Evolutionary conservation across 2,113 vertebrate genomes (phyloP).

Genomic region (Phalacrocorax aristotelis): DNA sequence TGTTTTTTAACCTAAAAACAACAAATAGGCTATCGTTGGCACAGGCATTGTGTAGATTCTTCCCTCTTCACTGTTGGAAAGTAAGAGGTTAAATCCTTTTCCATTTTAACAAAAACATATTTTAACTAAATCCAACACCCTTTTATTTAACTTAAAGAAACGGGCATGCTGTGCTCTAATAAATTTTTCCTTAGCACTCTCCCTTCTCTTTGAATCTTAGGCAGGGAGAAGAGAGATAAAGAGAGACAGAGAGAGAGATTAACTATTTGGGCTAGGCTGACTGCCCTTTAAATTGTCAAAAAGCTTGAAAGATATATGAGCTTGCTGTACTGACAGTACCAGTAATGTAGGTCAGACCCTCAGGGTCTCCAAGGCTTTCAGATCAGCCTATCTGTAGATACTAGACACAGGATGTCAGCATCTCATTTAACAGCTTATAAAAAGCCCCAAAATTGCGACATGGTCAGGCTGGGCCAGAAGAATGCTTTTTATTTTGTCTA

Average conservation of each 20-base stretch:
- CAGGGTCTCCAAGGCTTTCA: background rate
- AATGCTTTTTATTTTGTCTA: conserved; percentile 28
- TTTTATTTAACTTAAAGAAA: background rate
- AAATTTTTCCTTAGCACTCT: conserved; percentile 59
- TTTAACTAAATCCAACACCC: background rate
- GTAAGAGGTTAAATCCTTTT: conserved; percentile 3
- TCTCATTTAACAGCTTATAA: conserved; percentile 15
- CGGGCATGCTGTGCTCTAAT: background rate
- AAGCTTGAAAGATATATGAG: conserved; percentile 26
- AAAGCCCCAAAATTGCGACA: background rate
- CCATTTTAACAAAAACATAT: background rate
- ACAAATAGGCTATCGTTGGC: background rate
- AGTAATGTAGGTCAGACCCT: background rate
- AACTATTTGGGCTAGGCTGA: conserved; percentile 50
- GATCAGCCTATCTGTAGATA: conserved; percentile 3
- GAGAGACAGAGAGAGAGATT: background rate
- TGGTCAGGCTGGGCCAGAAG: background rate
- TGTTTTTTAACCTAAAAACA: background rate
- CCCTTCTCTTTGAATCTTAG: conserved; percentile 50
- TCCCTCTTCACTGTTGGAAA: background rate
- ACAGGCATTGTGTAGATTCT: background rate
- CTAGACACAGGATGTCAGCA: background rate
- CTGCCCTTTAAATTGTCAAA: conserved; percentile 40
- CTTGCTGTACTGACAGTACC: background rate
- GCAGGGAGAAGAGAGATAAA: background rate